Evolutionary conservation across 2,888 invertebrate species (phyloP).

Genomic region (Coecobrya sp.): DNA sequence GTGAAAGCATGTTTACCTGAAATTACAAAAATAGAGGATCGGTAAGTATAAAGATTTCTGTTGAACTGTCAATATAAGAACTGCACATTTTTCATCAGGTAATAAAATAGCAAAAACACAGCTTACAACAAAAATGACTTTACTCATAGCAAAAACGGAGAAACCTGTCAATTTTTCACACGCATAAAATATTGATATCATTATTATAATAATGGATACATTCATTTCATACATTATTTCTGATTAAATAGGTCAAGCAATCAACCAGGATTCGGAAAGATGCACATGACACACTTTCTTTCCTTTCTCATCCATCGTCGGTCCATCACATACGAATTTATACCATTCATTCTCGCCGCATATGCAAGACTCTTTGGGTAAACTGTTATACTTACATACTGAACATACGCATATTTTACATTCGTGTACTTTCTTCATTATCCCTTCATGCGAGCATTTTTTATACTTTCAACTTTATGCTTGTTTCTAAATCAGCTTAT

Average conservation of each 20-base stretch:
- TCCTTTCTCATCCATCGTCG: slow-evolving; percentile 60
- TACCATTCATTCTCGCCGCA: not conserved
- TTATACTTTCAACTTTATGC: slow-evolving; percentile 40
- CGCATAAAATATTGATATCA: not conserved
- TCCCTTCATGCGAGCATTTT: slow-evolving; percentile 16
- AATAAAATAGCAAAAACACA: too few species aligned
- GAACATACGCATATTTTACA: not conserved
- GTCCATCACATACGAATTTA: not conserved
- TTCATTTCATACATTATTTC: slow-evolving; percentile 16
- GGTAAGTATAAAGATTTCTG: not conserved
- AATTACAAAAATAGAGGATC: slow-evolving; percentile 30
- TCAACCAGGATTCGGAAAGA: slow-evolving; percentile 71
- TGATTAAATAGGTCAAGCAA: slow-evolving; percentile 72
- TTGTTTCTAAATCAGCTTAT: slow-evolving; percentile 35
- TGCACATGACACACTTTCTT: slow-evolving; percentile 75
- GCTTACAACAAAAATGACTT: too few species aligned
- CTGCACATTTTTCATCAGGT: not conserved
- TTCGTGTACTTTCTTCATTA: slow-evolving; percentile 37
- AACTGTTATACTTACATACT: not conserved
- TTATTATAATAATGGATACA: slow-evolving; percentile 14
- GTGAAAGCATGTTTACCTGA: slow-evolving; percentile 62
- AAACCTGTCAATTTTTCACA: not conserved
- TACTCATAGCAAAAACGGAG: not conserved
- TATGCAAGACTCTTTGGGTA: not conserved
- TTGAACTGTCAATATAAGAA: not conserved